A percentile compares a stretch with the other conserved stretches of the same genome.
Conservation (phyloP, 64 coral and sea anemone species). For the Orbicella faveolata region DNA sequence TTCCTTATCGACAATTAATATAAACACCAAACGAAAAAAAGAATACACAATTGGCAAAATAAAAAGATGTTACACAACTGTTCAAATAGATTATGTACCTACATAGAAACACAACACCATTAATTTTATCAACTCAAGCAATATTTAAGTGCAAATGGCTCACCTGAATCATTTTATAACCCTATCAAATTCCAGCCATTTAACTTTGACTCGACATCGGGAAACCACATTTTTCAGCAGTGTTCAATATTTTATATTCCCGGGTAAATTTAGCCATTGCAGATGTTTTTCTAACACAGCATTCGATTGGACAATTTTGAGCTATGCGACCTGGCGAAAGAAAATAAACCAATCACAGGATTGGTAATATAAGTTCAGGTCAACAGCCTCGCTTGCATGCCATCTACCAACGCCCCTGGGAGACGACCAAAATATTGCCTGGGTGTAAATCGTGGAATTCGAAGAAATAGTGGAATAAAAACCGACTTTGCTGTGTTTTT, state of each 20-base stretch:
- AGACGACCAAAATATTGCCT: slow-evolving; percentile 33
- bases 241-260: slow-evolving; percentile 15
- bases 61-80: too few species aligned
- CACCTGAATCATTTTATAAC: too few species aligned
- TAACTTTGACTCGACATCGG: too few species aligned
- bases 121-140: too few species aligned
- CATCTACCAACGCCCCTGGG: slow-evolving; percentile 90
- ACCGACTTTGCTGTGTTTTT: too few species aligned
- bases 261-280: slow-evolving; percentile 45
- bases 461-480: neutral
- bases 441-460: slow-evolving; percentile 32
- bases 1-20: too few species aligned
- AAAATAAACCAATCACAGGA: slow-evolving; percentile 48
- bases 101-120: too few species aligned
- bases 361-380: slow-evolving; percentile 4
- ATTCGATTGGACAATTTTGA: slow-evolving; percentile 43
- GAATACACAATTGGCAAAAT: too few species aligned
- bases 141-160: too few species aligned
- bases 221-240: neutral
- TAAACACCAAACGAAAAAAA: too few species aligned
- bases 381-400: slow-evolving; percentile 33
- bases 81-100: too few species aligned
- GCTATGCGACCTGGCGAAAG: neutral
- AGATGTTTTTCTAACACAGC: slow-evolving; percentile 12
- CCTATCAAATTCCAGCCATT: too few species aligned